A percentile compares a stretch with the other conserved stretches of the same genome.
These are phyloP conservation scores for Onthophagus sagittarius DNA, from an alignment of 2,888 invertebrate species.

Conservation along the genomic window DNA sequence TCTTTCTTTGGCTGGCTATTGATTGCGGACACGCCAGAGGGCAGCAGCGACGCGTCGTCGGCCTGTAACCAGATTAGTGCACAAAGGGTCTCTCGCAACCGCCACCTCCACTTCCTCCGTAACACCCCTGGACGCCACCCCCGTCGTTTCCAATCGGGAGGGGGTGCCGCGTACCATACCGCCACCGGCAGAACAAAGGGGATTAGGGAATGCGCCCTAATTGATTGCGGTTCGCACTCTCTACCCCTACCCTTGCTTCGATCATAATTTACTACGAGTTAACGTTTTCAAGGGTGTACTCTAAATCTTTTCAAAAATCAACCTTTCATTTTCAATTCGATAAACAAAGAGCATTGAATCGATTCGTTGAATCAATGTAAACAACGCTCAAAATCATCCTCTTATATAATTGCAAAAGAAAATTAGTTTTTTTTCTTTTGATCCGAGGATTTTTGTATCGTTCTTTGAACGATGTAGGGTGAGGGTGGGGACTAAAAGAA, in stretches of 20 bases:
- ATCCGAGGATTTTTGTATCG: not conserved
- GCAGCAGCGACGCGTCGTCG: slow-evolving; percentile 1
- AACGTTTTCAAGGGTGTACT: slow-evolving; percentile 20
- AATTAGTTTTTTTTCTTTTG: not conserved
- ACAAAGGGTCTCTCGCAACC: slow-evolving; percentile 38
- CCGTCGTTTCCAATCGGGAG: slow-evolving; percentile 12
- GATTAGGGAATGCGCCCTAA: slow-evolving; percentile 26
- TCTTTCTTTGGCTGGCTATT: not conserved
- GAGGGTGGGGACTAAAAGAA: not conserved
- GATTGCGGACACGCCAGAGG: slow-evolving; percentile 12
- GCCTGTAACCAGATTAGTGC: slow-evolving; percentile 43
- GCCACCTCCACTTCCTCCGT: not conserved
- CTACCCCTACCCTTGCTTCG: slow-evolving; percentile 30
- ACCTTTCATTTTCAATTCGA: not conserved
- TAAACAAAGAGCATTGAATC: not conserved
- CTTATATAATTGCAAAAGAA: not conserved
- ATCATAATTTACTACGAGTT: slow-evolving; percentile 34
- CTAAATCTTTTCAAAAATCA: not conserved
- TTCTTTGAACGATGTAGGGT: not conserved
- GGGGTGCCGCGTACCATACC: not conserved
- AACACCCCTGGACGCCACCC: not conserved
- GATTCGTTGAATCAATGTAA: not conserved
- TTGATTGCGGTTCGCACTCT: slow-evolving; percentile 36
- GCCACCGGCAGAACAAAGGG: not conserved
- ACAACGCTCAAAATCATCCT: too few species aligned